Base-by-base conservation (phyloP, 2,888 invertebrate genomes). In the Unio delphinus region DNA sequence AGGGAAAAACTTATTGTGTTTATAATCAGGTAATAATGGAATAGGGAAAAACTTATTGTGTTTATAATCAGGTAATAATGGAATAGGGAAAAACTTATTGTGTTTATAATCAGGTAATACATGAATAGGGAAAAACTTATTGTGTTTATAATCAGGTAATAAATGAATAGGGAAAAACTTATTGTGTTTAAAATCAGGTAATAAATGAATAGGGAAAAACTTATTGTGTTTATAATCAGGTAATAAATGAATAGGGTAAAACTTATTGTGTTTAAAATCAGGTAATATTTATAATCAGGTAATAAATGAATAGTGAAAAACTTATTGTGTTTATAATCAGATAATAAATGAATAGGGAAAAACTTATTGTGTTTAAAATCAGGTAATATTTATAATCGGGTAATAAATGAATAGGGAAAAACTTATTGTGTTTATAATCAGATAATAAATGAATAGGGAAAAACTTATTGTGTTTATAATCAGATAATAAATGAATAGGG, bases 141-240 rank as follows among this genome's bases (percentile, higher is more conserved):
- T 57, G 96, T 97, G 3, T 96, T 99, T 86, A 92, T 97, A 63
- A 94, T 99, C 76, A 93, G 96, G 82, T 95, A 70, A 23, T 61
- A 45, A 45, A 3, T 45, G 45, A 45, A 23, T 23, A 93, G 98
- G 58, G 99, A 99, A 89, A 94, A 23, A 23, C 23, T 97, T 0
- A 90, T 99, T 57, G 96, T 97, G 3, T 96, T 99, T 86, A 92
- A 97, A 63, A 94, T 99, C 76, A 93, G 96, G 82, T 95, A 70
- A 23, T 64, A 45, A 45, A 3, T 45, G 45, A 45, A 23, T 23
- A 93, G 98, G 58, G 99, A 99, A 89, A 94, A 23, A 23, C 23
- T 97, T 0, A 90, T 99, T 57, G 96, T 97, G 3, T 96, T 99
- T 86, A 92, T 97, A 63, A 94, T 99, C 76, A 93, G 96, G 82